These are phyloP conservation scores for Sebastes iracundus DNA, from an alignment of 2,797 vertebrate species.

Conservation along the genomic window DNA sequence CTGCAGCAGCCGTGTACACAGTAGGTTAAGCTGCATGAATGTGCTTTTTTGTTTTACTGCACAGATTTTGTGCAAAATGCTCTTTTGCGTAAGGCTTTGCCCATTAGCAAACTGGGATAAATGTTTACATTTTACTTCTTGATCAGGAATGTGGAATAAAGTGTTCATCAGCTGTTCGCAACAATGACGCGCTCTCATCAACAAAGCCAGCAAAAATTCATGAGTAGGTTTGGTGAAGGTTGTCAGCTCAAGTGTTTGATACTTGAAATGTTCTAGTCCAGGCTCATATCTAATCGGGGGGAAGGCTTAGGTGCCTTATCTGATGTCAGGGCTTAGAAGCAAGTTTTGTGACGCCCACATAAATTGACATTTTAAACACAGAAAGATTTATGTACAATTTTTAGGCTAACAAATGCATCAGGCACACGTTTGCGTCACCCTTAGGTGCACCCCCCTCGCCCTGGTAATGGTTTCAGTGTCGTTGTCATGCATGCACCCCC, in stretches of 20 bases:
- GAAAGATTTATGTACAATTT: neutral
- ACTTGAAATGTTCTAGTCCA: conserved; percentile 15
- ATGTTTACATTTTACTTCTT: neutral
- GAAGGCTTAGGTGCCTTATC: conserved; percentile 37
- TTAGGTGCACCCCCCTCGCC: neutral
- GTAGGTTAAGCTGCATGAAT: conserved; percentile 49
- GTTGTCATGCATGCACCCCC: conserved; percentile 38
- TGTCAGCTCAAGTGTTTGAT: conserved; percentile 4
- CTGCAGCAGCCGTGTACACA: conserved; percentile 74
- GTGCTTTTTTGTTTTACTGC: neutral
- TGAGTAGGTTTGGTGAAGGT: conserved; percentile 40
- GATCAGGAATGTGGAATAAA: neutral
- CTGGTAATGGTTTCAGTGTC: conserved; percentile 45
- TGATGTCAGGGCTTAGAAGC: conserved; percentile 24
- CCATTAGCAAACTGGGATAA: neutral
- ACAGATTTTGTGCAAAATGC: neutral
- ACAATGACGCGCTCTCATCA: conserved; percentile 7
- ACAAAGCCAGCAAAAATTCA: conserved; percentile 10
- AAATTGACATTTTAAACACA: conserved; percentile 24
- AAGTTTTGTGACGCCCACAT: conserved; percentile 26
- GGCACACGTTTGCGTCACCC: neutral
- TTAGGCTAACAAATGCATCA: conserved; percentile 1
- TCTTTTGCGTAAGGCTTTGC: neutral
- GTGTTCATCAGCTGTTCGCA: neutral
- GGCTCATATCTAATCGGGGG: conserved; percentile 47